Percentiles rank a stretch among this genome's conserved stretches.
phyloP scores from a whole-genome alignment of 2,888 invertebrate species.

The Drosophila mimetica region DNA sequence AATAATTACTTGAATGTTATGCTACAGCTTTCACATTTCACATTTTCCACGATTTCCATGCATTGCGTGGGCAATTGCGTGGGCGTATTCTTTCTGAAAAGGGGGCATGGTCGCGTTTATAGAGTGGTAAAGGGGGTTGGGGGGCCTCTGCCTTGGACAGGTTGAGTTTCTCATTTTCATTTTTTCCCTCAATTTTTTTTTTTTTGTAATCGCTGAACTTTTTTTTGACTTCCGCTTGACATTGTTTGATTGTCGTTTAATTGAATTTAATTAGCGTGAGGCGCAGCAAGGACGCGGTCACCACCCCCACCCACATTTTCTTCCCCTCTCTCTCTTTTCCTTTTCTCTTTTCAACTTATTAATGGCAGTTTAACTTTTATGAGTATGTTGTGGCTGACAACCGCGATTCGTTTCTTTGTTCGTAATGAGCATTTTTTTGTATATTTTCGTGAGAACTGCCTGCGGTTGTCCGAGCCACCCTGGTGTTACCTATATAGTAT shows the following conservation, averaged over 20 bases:
- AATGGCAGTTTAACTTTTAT: constrained; percentile 75
- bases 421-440: constrained; percentile 1
- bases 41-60: constrained; percentile 50
- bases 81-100: constrained; percentile 32
- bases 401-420: constrained; percentile 7
- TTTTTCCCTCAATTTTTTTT: constrained; percentile 5
- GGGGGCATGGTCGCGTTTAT: constrained; percentile 1
- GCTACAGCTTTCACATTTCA: constrained; percentile 75
- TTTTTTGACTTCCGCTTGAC: constrained; percentile 80
- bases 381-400: constrained; percentile 52
- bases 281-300: constrained; percentile 64
- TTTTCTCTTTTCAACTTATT: constrained; percentile 58
- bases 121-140: neutral
- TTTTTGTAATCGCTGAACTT: constrained; percentile 45
- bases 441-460: constrained; percentile 38
- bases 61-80: constrained; percentile 45
- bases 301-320: constrained; percentile 16
- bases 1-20: constrained; percentile 79
- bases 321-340: constrained; percentile 14
- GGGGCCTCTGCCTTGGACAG: constrained; percentile 32
- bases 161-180: constrained; percentile 24
- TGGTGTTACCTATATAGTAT: neutral
- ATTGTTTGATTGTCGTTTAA: constrained; percentile 84
- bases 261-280: constrained; percentile 84
- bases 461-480: constrained; percentile 37